Base-by-base conservation (phyloP, 2,113 vertebrate species). In the Pelecanus crispus region DNA sequence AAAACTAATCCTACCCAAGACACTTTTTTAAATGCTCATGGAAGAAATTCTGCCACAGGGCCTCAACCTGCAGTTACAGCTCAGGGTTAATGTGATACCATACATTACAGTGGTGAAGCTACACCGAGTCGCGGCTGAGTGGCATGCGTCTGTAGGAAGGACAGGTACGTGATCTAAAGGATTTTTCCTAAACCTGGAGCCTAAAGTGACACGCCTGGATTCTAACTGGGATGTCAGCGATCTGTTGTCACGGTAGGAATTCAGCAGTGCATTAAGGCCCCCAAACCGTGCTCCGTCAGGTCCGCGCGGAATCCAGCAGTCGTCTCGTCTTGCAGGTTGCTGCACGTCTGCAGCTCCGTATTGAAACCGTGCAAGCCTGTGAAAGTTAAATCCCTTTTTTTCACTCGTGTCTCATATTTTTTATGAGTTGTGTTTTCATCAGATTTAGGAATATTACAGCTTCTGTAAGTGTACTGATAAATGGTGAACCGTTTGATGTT, bases 231-330 rank as follows among this genome's bases (percentile, higher is more conserved):
- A 8, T 83, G 79, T 47, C 53, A 59, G 77, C 13, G 49, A 56
- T 77, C 66, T 67, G 31, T 18, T 86, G 77, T 71, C 77, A n/a
- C 0, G 0, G 63, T 62, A 31, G 66, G 45, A 50, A 63, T 40
- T 58, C 24, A 10, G 36, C 8, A 9, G 44, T 18, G 44, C 21
- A 0, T 68, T 38, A 21, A 17, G 63, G 40, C 25, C 53, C 17
- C 1, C 1, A 77, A 24, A 32, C 28, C 0, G 0, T n/a, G 80
- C 53, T 61, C 45, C 0, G 1, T 2, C 2, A 6, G 49, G 40
- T 36, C 36, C 2, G 0, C 66, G 42, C 25, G 34, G 44, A 42
- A 31, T 47, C 53, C 55, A 31, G 11, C 21, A 0, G 18, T 55
- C 2, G 3, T 17, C 26, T 4, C 3, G 1, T 5, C 34, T 52